phyloP scores from a whole-genome alignment of 2,888 invertebrate species.

The Pterostichus madidus region DNA sequence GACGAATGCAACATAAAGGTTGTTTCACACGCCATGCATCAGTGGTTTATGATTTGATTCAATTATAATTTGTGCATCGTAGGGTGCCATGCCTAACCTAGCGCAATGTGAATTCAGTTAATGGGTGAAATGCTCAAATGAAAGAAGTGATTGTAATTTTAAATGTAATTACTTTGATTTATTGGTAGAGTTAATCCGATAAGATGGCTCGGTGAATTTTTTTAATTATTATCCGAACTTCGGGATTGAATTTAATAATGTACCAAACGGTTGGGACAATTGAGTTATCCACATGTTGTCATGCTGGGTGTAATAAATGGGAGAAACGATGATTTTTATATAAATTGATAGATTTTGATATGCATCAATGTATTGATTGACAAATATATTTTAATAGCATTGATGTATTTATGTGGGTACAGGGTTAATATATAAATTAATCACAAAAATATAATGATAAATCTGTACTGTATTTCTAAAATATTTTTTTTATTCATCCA shows the following conservation, averaged over 20 bases:
- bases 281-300: constrained; percentile 14
- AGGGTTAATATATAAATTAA: neutral
- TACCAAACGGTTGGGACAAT: constrained; percentile 16
- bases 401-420: constrained; percentile 13
- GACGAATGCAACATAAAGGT: neutral
- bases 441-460: too few relatives aligned
- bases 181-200: constrained; percentile 23
- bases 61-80: constrained; percentile 14
- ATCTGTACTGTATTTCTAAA: too few relatives aligned
- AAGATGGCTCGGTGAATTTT: constrained; percentile 29
- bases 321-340: neutral
- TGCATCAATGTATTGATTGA: neutral
- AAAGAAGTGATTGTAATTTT: constrained; percentile 35
- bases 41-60: constrained; percentile 18
- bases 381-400: neutral
- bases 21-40: constrained; percentile 37
- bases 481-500: too few relatives aligned
- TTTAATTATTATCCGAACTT: constrained; percentile 19
- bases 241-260: constrained; percentile 37
- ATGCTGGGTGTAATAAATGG: neutral
- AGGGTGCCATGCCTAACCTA: constrained; percentile 34
- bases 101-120: constrained; percentile 11
- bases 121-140: neutral
- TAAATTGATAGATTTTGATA: constrained; percentile 22
- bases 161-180: constrained; percentile 52